Evolutionary conservation across 2,797 vertebrate species (phyloP).

Genomic region (Alfaro cultratus): DNA sequence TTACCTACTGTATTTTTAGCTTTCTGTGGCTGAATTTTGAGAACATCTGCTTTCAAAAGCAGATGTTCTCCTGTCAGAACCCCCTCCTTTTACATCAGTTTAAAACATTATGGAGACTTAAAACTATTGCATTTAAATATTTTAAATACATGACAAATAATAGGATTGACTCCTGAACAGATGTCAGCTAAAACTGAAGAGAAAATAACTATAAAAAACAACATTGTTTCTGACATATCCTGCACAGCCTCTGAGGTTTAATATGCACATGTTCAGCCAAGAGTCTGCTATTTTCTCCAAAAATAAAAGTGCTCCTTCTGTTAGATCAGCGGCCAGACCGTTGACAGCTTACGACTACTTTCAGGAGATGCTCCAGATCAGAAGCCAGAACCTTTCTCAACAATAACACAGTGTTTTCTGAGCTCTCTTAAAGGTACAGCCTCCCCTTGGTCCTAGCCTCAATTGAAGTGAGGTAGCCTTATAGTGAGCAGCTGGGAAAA

Average conservation of each 20-base stretch:
- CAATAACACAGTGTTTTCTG: slow-evolving; percentile 53
- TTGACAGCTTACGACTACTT: slow-evolving; percentile 19
- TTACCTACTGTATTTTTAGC: background rate
- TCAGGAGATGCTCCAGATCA: slow-evolving; percentile 40
- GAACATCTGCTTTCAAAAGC: background rate
- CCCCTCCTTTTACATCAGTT: background rate
- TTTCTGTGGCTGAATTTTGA: background rate
- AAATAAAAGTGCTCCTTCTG: slow-evolving; percentile 17
- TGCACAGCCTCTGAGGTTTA: background rate
- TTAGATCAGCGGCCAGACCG: slow-evolving; percentile 19
- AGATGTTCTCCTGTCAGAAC: slow-evolving; percentile 5
- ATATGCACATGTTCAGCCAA: background rate
- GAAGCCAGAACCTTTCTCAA: slow-evolving; percentile 26
- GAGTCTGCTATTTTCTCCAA: background rate
- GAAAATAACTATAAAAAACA: background rate
- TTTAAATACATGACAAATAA: background rate
- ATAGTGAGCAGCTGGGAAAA: slow-evolving; percentile 76
- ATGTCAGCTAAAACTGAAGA: background rate
- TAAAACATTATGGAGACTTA: background rate
- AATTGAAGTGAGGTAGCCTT: slow-evolving; percentile 66
- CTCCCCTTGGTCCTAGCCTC: slow-evolving; percentile 25
- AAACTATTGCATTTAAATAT: background rate
- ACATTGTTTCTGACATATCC: background rate
- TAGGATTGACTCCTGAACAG: background rate
- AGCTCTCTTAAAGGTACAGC: slow-evolving; percentile 43